phyloP scores from a whole-genome alignment of 2,797 vertebrate genomes.

The Fringilla coelebs region DNA sequence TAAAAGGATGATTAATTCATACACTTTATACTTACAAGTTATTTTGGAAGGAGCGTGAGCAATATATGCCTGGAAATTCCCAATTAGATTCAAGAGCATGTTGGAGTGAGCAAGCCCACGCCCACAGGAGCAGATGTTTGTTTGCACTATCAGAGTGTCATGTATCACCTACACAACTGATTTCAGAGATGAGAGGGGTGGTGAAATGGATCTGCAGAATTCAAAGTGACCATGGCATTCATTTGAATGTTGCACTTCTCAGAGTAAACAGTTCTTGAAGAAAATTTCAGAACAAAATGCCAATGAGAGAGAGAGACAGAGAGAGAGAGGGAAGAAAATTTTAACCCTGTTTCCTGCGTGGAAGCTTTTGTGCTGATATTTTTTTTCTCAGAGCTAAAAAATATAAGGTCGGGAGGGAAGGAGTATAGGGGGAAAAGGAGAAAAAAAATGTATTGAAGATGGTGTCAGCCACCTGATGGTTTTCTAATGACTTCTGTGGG shows the following conservation, averaged over 20 bases:
- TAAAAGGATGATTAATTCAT: constrained; percentile 67
- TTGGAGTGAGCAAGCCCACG: constrained; percentile 43
- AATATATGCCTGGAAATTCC: constrained; percentile 66
- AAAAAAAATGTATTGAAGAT: accelerated
- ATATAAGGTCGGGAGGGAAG: accelerated
- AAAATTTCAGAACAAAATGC: neutral
- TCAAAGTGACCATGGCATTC: neutral
- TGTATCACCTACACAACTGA: neutral
- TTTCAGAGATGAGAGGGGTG: neutral
- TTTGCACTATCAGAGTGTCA: constrained; percentile 43
- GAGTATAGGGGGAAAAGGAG: neutral
- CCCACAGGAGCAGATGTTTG: constrained; percentile 66
- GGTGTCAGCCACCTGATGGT: neutral
- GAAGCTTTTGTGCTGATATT: neutral
- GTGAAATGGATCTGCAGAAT: neutral
- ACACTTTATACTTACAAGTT: constrained; percentile 59
- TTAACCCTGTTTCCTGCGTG: neutral
- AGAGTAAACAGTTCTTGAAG: neutral
- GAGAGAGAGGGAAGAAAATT: neutral
- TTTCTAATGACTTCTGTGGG: neutral
- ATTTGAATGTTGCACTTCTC: neutral
- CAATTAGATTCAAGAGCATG: constrained; percentile 58
- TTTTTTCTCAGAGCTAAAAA: neutral
- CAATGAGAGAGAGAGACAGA: neutral
- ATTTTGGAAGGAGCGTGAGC: constrained; percentile 65